A percentile compares a stretch with the other conserved stretches of the same genome.
Conservation (phyloP, 2,113 vertebrate species). For the Psophia crepitans region DNA sequence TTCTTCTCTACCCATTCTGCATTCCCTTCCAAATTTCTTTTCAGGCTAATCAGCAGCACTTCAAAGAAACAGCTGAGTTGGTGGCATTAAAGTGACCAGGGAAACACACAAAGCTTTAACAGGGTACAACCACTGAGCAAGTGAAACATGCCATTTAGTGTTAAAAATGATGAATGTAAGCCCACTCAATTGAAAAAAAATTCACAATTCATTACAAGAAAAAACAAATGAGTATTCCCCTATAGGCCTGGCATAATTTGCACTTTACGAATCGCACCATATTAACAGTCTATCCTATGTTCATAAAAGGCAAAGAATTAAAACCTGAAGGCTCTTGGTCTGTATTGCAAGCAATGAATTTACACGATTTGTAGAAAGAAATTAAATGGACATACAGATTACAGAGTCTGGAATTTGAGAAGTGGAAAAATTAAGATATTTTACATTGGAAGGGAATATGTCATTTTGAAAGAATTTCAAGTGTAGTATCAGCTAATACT, state of each 20-base stretch:
- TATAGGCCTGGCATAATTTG: background rate
- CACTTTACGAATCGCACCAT: background rate
- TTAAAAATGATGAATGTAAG: conserved; percentile 30
- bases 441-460: background rate
- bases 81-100: conserved; percentile 46
- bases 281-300: background rate
- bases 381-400: background rate
- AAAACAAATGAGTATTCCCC: background rate
- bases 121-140: conserved; percentile 7
- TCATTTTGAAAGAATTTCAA: background rate
- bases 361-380: background rate
- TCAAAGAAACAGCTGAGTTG: conserved; percentile 42
- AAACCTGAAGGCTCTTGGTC: background rate
- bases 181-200: background rate
- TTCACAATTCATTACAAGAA: background rate
- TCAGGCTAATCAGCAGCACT: conserved; percentile 19
- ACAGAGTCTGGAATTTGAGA: background rate
- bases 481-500: background rate
- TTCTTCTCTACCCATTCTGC: background rate
- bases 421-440: background rate
- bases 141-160: conserved; percentile 2
- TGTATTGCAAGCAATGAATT: background rate
- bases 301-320: background rate
- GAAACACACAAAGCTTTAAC: conserved; percentile 32
- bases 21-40: conserved; percentile 33